A percentile compares a stretch with the other conserved stretches of the same genome.
phyloP scores from a whole-genome alignment of 2,888 invertebrate species.

The Urechis unicinctus region DNA sequence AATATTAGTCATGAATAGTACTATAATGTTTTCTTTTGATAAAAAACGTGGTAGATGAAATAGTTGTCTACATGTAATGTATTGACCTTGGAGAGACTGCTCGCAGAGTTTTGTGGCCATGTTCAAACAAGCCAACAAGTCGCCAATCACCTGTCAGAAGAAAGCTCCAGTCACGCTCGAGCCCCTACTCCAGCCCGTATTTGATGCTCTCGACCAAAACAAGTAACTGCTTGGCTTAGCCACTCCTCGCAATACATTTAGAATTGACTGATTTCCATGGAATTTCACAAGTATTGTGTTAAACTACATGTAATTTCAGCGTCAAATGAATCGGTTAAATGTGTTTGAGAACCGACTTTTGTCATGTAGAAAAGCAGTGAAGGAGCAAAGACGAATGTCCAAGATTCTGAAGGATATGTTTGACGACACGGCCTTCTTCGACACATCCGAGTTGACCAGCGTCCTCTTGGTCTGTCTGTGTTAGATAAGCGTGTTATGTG shows the following conservation, averaged over 20 bases:
- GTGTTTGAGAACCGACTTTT: not conserved
- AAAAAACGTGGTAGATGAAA: no score
- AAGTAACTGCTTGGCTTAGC: slow-evolving; percentile 28
- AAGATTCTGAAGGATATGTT: slow-evolving; percentile 45
- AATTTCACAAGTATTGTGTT: no score
- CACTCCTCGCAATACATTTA: not conserved
- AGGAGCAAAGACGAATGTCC: slow-evolving; percentile 35
- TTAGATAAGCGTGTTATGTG: no score
- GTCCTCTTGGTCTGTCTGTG: slow-evolving; percentile 33
- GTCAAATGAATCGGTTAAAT: no score
- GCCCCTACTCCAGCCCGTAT: slow-evolving; percentile 32
- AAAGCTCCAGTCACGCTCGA: slow-evolving; percentile 21
- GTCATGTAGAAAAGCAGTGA: slow-evolving; percentile 28
- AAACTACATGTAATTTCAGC: no score
- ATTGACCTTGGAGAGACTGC: not conserved
- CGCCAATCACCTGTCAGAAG: slow-evolving; percentile 20
- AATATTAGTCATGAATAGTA: no score
- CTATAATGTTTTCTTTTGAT: no score
- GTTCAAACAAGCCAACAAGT: slow-evolving; percentile 40
- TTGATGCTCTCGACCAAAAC: slow-evolving; percentile 27
- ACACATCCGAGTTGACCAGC: slow-evolving; percentile 39
- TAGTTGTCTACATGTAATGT: not conserved
- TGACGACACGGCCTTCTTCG: slow-evolving; percentile 44
- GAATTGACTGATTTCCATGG: not conserved
- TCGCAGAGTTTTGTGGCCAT: slow-evolving; percentile 43